Evolutionary conservation across 2,888 invertebrate species (phyloP).

Genomic region (Trichogramma dendrolimi): DNA sequence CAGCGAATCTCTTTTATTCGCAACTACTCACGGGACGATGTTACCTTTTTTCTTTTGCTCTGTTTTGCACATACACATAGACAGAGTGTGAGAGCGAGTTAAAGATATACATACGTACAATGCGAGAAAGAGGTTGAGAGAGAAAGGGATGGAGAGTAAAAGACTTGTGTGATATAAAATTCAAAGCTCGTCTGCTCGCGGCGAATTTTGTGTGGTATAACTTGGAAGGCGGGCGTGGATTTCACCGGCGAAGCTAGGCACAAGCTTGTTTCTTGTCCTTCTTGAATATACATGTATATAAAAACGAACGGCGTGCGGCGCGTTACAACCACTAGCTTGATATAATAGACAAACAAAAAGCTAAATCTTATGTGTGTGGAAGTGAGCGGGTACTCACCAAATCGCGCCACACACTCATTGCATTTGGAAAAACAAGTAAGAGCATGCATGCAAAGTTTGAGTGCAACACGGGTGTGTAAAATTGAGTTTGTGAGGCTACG

Average conservation of each 20-base stretch:
- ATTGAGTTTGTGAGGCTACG: conserved; percentile 31
- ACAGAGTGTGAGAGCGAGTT: neutral
- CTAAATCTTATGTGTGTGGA: neutral
- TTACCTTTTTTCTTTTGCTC: neutral
- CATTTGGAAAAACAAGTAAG: conserved; percentile 15
- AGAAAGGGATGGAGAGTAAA: neutral
- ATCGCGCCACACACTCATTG: conserved; percentile 10
- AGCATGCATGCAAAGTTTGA: neutral
- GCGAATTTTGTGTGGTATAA: conserved; percentile 2
- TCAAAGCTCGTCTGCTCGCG: conserved; percentile 16
- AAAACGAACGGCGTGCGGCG: conserved; percentile 2
- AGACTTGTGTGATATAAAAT: conserved; percentile 13
- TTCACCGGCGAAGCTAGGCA: neutral
- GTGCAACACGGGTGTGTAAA: conserved; percentile 31
- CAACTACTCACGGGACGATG: too few species aligned
- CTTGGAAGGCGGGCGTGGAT: neutral
- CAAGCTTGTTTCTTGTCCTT: neutral
- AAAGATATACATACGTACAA: neutral
- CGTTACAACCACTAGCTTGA: neutral
- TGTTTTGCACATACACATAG: neutral
- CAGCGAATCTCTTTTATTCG: conserved; percentile 3
- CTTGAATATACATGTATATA: conserved; percentile 15
- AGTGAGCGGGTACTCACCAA: too few species aligned
- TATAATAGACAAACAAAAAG: conserved; percentile 29
- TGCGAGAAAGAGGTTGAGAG: neutral